A percentile compares a stretch with the other conserved stretches of the same genome.
Evolutionary conservation across 2,888 invertebrate genomes (phyloP).

Genomic region (Elysia crispata): DNA sequence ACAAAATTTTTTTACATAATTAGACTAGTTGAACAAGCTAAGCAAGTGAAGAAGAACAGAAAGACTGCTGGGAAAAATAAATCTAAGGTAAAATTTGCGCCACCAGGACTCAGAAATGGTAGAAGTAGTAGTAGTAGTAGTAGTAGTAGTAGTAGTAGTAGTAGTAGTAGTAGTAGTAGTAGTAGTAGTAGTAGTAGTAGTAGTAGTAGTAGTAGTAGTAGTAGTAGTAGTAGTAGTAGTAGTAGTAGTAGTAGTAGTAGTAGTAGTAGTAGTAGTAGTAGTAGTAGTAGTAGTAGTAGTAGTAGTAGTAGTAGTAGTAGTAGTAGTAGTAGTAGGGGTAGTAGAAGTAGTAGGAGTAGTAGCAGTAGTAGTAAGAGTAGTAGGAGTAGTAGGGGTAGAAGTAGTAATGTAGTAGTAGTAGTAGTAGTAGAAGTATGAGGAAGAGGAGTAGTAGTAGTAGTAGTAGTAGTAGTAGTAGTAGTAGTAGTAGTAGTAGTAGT

Average conservation of each 20-base stretch:
- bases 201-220: not conserved
- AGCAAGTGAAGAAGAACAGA: slow-evolving; percentile 16
- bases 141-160: slow-evolving; percentile 1
- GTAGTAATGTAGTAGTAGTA: not conserved
- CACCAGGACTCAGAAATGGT: not conserved
- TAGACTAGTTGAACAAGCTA: too few relatives aligned
- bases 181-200: slow-evolving; percentile 1
- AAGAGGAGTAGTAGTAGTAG: too few relatives aligned
- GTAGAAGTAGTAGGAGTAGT: too few relatives aligned
- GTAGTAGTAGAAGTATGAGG: not conserved
- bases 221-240: not conserved
- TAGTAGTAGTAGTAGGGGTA: not conserved
- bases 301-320: slow-evolving; percentile 1
- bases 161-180: slow-evolving; percentile 4
- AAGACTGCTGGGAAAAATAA: too few relatives aligned
- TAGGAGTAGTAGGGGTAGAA: too few relatives aligned
- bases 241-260: not conserved
- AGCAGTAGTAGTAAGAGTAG: too few relatives aligned
- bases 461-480: too few relatives aligned
- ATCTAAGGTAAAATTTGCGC: too few relatives aligned
- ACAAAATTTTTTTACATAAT: too few relatives aligned
- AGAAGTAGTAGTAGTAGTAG: not conserved
- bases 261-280: not conserved
- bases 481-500: not conserved
- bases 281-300: slow-evolving; percentile 4